Percentiles rank a stretch among this genome's conserved stretches.
These are phyloP conservation scores for Drosophila novamexicana DNA, from an alignment of 1,140 invertebrate genomes.

Conservation along the genomic window DNA sequence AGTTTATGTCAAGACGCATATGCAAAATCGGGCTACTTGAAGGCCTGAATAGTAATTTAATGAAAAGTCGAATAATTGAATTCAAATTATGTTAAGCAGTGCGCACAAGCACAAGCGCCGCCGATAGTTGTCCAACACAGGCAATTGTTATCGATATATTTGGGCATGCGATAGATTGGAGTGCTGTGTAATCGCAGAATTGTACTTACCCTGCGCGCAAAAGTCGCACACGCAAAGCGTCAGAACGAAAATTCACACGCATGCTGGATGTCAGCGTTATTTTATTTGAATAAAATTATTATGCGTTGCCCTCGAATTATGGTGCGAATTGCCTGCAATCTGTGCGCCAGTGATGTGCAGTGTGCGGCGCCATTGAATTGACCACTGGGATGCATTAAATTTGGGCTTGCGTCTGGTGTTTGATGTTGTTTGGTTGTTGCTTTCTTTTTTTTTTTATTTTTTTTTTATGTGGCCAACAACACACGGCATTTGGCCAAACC, in stretches of 20 bases:
- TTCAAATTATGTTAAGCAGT: background rate
- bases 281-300: background rate
- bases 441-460: background rate
- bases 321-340: background rate
- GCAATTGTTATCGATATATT: slow-evolving; percentile 4
- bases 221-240: background rate
- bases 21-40: no score
- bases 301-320: background rate
- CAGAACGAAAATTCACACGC: background rate
- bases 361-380: background rate
- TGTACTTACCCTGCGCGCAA: background rate
- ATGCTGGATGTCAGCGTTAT: background rate
- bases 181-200: background rate
- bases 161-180: background rate
- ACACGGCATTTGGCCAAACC: background rate
- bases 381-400: background rate
- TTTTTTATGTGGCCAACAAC: no score
- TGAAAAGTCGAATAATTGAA: background rate
- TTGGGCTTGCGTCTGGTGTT: background rate
- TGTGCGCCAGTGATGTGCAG: no score
- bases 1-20: no score
- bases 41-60: background rate
- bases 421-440: background rate
- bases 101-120: background rate
- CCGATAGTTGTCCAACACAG: background rate